Base-by-base conservation (phyloP, 1,140 invertebrate genomes). In the Drosophila repletoides region DNA sequence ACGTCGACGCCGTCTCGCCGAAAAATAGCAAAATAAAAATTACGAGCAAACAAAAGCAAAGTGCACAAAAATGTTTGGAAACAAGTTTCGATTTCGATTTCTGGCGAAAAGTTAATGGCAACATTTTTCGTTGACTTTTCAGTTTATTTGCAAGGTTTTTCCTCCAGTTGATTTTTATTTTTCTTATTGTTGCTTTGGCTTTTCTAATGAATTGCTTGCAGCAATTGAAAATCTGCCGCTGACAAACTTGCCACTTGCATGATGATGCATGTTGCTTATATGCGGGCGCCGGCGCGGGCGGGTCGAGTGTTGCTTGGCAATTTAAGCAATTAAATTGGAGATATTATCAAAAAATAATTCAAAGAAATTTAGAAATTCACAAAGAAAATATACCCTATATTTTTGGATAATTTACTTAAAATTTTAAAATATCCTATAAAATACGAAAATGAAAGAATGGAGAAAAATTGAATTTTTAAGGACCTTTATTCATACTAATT, bases 51-150 rank as follows among this genome's bases (percentile, higher is more conserved):
- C 38, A 61, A 59, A 19, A 52, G 76, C 63, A 71, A 67, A 71
- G 60, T 64, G 79, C 73, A 74, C 69, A 77, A 63, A 84, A 83
- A 79, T 83, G 79, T 83, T 84, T 74, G 79, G 52, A 65, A 84
- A 79, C 79, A 84, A n/a, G 72, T 84, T 79, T 79, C 79, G 79
- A 83, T 83, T 83, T 64, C 79, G 79, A 83, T 83, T 83, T 56
- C 58, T 72, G 43, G 79, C 48, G 29, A 36, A 67, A 83, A 77
- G 77, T 77, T 77, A 72, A 71, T 75, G 70, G 74, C 52, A 72
- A 63, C 52, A 66, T 67, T 71, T 64, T 72, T 79, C n/a, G 79
- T 79, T 71, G 66, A 83, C 74, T 83, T 84, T 83, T 83, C 73
- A 76, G 48, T 76, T 81, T 81, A 71, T 70, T 73, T 73, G 61